phyloP scores from a whole-genome alignment of 2,113 vertebrate species.

The Cyanoderma ruficeps region DNA sequence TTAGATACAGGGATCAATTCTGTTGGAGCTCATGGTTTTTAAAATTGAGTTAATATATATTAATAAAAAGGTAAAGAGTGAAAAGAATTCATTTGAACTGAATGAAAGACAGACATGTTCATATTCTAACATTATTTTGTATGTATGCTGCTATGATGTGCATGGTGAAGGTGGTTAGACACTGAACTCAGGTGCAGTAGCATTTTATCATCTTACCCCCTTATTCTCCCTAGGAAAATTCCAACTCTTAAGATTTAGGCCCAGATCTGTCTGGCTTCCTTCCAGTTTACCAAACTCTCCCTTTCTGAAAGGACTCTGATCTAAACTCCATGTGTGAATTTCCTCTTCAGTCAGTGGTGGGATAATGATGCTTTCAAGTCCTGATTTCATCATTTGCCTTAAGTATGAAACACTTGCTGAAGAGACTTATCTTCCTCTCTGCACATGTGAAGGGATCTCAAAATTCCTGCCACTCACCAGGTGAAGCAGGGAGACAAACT shows the following conservation, averaged over 20 bases:
- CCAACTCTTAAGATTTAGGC: neutral
- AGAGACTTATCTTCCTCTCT: neutral
- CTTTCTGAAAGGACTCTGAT: neutral
- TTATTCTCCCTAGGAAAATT: neutral
- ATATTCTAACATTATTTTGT: neutral
- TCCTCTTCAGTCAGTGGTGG: neutral
- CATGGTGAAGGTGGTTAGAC: neutral
- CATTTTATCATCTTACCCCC: neutral
- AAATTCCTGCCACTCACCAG: neutral
- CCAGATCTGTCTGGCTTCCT: neutral
- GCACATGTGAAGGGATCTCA: rapidly evolving
- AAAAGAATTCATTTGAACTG: neutral
- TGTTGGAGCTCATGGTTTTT: neutral
- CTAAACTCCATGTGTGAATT: neutral
- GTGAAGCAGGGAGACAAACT: neutral
- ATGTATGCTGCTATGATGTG: neutral
- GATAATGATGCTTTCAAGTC: neutral
- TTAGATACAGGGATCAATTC: neutral
- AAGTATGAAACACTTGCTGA: neutral
- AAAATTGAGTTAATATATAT: neutral
- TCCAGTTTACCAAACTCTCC: neutral
- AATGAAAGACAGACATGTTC: neutral
- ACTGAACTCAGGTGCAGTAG: neutral
- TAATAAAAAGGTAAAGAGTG: neutral
- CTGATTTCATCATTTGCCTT: neutral